These are phyloP conservation scores for Picathartes gymnocephalus DNA, from an alignment of 2,113 vertebrate species.

Conservation along the genomic window DNA sequence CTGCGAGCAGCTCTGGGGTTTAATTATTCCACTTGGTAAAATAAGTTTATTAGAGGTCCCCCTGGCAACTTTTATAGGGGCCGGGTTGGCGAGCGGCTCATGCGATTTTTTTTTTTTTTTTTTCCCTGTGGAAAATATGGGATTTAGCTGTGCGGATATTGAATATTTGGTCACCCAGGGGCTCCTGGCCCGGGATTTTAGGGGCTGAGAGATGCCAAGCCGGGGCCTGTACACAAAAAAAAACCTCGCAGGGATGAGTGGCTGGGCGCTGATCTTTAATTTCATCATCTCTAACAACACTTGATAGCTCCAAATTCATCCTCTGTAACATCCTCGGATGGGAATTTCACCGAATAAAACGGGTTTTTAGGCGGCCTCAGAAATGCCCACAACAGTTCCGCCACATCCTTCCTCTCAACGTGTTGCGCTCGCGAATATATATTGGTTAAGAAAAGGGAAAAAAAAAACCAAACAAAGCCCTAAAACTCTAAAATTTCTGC, in stretches of 20 bases:
- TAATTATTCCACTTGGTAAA: not conserved
- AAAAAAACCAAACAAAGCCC: too few species aligned
- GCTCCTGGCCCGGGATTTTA: not conserved
- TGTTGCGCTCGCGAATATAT: not conserved
- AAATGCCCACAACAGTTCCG: not conserved
- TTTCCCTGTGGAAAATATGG: accelerated
- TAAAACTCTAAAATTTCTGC: accelerated
- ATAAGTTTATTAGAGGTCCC: not conserved
- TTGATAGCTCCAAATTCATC: not conserved
- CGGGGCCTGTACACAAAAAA: not conserved
- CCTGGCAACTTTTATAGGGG: not conserved
- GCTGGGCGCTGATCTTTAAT: not conserved
- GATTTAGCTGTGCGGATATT: accelerated
- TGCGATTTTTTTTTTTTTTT: not conserved
- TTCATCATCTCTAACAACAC: not conserved
- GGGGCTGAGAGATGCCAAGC: not conserved
- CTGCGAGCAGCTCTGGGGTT: not conserved
- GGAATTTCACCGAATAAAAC: not conserved
- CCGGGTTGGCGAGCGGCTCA: accelerated
- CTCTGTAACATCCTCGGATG: not conserved
- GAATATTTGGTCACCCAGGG: not conserved
- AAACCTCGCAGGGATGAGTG: not conserved
- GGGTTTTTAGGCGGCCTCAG: not conserved
- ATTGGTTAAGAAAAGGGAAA: accelerated
- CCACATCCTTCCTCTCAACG: not conserved